Percentiles rank a stretch among this genome's conserved stretches.
These are phyloP conservation scores for Chrysocyon brachyurus DNA, from an alignment of 2,797 vertebrate species.

Conservation along the genomic window DNA sequence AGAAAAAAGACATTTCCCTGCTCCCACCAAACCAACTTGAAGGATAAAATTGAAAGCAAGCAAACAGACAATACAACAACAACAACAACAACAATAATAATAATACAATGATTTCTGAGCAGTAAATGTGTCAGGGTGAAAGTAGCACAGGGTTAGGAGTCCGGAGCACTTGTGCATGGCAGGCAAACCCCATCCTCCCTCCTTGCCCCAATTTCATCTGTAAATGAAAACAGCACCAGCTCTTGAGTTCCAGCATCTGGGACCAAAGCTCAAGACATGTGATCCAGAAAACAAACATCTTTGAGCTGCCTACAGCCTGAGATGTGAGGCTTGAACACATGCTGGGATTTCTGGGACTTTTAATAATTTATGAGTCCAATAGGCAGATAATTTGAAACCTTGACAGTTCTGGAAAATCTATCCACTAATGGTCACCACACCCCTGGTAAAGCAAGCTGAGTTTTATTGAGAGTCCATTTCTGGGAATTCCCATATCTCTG, in stretches of 20 bases:
- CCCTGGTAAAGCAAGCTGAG: background rate
- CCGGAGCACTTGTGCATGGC: background rate
- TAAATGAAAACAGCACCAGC: background rate
- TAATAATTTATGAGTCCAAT: constrained; percentile 55
- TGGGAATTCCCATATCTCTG: constrained; percentile 15
- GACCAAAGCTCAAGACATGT: background rate
- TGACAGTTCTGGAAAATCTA: constrained; percentile 53
- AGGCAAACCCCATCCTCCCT: background rate
- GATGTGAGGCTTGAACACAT: background rate
- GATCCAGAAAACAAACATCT: constrained; percentile 13
- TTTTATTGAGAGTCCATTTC: constrained; percentile 19
- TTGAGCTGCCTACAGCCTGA: background rate
- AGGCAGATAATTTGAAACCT: constrained; percentile 54
- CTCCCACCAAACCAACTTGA: background rate
- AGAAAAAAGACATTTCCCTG: background rate
- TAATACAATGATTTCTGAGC: background rate
- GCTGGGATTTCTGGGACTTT: constrained; percentile 17
- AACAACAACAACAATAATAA: no score
- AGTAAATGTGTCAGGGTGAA: background rate
- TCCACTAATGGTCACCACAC: background rate
- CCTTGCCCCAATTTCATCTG: background rate
- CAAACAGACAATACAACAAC: background rate
- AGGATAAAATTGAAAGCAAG: constrained; percentile 37
- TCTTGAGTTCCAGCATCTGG: background rate
- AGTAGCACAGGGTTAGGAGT: background rate